Conservation (phyloP, 2,888 invertebrate species). For the Phania funesta region DNA sequence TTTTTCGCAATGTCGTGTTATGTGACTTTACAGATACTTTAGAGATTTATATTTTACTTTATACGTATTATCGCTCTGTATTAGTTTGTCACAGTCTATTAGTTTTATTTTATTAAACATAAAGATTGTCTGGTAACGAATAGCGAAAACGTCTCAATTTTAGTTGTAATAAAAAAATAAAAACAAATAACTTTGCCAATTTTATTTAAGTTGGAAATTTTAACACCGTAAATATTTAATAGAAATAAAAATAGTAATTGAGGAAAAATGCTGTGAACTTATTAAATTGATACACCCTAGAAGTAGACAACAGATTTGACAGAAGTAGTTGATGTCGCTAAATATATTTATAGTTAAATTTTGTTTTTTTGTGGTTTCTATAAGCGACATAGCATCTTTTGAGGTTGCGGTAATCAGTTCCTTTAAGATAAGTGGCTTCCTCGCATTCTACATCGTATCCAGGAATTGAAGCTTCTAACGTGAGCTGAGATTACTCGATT, state of each 20-base stretch:
- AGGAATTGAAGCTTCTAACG: too few species aligned
- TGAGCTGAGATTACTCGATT: too few species aligned
- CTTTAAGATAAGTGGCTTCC: too few species aligned
- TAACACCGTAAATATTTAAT: slow-evolving; percentile 25
- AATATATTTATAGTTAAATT: too few species aligned
- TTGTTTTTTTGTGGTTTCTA: too few species aligned
- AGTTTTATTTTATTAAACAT: slow-evolving; percentile 60
- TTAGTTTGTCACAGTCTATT: slow-evolving; percentile 66
- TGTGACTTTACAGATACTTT: slow-evolving; percentile 58
- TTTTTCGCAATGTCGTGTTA: slow-evolving; percentile 6
- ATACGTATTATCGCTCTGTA: slow-evolving; percentile 45
- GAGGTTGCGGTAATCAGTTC: too few species aligned
- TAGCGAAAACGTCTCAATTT: background rate
- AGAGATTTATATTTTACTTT: slow-evolving; percentile 59
- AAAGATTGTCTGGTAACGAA: background rate
- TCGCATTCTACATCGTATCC: too few species aligned
- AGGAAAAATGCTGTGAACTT: too few species aligned
- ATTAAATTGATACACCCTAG: too few species aligned
- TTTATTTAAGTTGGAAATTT: background rate
- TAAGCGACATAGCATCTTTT: too few species aligned
- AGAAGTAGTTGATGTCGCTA: too few species aligned
- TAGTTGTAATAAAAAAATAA: slow-evolving; percentile 11
- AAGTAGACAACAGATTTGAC: too few species aligned
- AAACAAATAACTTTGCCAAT: background rate
- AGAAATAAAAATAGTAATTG: background rate